Percentiles rank a stretch among this genome's conserved stretches.
phyloP scores from a whole-genome alignment of 2,888 invertebrate species.

The Macrophya annulata region DNA sequence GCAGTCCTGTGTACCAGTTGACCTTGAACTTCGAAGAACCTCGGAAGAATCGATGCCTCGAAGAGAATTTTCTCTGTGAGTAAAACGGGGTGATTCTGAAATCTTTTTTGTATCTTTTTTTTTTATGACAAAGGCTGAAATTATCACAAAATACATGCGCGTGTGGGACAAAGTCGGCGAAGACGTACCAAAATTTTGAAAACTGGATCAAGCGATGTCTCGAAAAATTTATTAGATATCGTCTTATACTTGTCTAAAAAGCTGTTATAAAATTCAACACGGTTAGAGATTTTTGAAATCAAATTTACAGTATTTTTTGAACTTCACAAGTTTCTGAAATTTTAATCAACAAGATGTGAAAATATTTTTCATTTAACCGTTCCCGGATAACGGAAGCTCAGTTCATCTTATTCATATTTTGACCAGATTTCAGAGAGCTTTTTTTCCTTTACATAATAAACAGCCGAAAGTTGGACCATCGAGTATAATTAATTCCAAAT shows the following conservation, averaged over 20 bases:
- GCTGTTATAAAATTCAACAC: neutral
- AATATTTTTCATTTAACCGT: neutral
- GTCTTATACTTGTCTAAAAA: neutral
- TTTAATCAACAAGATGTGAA: neutral
- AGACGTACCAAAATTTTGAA: neutral
- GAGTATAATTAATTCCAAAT: neutral
- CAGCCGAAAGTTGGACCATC: no score
- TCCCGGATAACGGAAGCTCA: neutral
- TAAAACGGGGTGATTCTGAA: neutral
- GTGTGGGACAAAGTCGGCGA: neutral
- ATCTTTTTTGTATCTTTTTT: no score
- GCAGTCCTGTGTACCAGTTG: slow-evolving; percentile 27
- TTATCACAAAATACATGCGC: neutral
- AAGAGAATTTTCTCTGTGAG: slow-evolving; percentile 13
- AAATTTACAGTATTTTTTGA: neutral
- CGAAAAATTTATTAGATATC: neutral
- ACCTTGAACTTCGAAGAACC: slow-evolving; percentile 49
- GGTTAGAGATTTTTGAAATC: neutral
- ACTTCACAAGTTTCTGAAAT: neutral
- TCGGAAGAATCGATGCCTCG: slow-evolving; percentile 10
- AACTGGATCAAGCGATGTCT: neutral
- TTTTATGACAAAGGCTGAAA: neutral
- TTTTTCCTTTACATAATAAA: neutral
- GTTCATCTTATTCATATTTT: neutral
- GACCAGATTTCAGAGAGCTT: neutral